phyloP scores from a whole-genome alignment of 2,888 invertebrate species.

The Epirrhoe tristata region DNA sequence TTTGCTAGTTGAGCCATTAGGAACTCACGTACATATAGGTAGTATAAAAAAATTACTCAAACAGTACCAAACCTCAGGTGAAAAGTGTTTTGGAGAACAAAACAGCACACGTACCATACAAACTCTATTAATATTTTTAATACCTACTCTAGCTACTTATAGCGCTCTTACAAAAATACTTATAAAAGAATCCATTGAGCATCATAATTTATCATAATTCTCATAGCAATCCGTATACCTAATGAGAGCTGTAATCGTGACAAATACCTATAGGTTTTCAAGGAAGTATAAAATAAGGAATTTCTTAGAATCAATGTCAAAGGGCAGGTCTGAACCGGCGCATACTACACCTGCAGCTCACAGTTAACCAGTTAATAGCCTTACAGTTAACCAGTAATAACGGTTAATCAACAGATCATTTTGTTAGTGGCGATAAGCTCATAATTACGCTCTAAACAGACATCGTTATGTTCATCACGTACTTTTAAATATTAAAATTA shows the following conservation, averaged over 20 bases:
- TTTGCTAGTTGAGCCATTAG: conserved; percentile 2
- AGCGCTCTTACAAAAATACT: too few relatives aligned
- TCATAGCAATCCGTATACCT: too few relatives aligned
- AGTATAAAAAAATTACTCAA: too few relatives aligned
- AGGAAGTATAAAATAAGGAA: conserved; percentile 7
- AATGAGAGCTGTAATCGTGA: too few relatives aligned
- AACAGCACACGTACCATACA: too few relatives aligned
- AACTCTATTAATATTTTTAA: too few relatives aligned
- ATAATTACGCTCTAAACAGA: conserved; percentile 35
- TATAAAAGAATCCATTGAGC: too few relatives aligned
- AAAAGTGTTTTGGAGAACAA: too few relatives aligned
- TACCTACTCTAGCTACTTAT: too few relatives aligned
- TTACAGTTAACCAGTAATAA: conserved; percentile 48
- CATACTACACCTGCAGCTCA: conserved; percentile 43
- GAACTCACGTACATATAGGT: not conserved
- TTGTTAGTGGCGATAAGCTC: conserved; percentile 45
- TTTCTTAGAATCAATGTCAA: conserved; percentile 52
- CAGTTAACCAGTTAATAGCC: conserved; percentile 34
- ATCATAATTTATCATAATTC: too few relatives aligned
- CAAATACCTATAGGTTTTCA: not conserved
- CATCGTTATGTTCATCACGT: conserved; percentile 28
- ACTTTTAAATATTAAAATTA: conserved; percentile 10
- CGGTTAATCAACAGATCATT: conserved; percentile 52
- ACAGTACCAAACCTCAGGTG: too few relatives aligned
- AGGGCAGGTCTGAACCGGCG: conserved; percentile 49